Base-by-base conservation (phyloP, 1,140 invertebrate genomes). In the Achatina immaculata region DNA sequence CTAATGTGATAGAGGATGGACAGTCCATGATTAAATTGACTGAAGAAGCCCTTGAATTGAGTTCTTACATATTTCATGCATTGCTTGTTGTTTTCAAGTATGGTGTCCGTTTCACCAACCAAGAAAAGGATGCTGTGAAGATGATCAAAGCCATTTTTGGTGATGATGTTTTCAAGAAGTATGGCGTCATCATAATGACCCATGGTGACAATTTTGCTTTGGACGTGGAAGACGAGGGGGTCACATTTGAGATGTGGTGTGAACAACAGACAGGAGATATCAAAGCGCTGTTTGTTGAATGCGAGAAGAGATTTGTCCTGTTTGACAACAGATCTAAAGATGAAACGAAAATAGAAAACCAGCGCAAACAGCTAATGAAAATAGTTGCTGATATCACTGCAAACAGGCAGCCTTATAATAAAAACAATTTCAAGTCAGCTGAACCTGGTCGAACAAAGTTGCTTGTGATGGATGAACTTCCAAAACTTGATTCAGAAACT, bases 1-100 rank as follows among this genome's bases (percentile, higher is more conserved):
- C 24, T 40, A 28, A 69, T 42, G 36, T n/a, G 2, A 11, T 28
- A 24, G 36, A 19, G 6, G 21, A 69, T 43, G 68, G 38, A 11
- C 9, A 7, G 21, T 2, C 58, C 21, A 19, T 34, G 28, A 62
- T 62, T 62, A 11, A 40, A 4, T 38, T 69, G 1, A 7, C 36
- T 7, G 68, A 69, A 24, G 1, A n/a, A n/a, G 42, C n/a, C 7
- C 6, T 42, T 19, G 9, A 19, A 69, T 1, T 31, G 42, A 34
- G 2, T 48, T 24, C 9, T n/a, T 48, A 69, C 24, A 38, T 34
- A 42, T 69, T 69, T 19, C 2, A 34, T n/a, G 68, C 40, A 19
- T 11, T 40, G 11, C 0, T 83, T 83, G 48, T 83, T 84, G 19
- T 75, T 90, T 6, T 80, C 85, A 42, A 89, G 88, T 87, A 84